Percentiles rank a stretch among this genome's conserved stretches.
Conservation (phyloP, 2,113 vertebrate genomes). For the Xenus cinereus region DNA sequence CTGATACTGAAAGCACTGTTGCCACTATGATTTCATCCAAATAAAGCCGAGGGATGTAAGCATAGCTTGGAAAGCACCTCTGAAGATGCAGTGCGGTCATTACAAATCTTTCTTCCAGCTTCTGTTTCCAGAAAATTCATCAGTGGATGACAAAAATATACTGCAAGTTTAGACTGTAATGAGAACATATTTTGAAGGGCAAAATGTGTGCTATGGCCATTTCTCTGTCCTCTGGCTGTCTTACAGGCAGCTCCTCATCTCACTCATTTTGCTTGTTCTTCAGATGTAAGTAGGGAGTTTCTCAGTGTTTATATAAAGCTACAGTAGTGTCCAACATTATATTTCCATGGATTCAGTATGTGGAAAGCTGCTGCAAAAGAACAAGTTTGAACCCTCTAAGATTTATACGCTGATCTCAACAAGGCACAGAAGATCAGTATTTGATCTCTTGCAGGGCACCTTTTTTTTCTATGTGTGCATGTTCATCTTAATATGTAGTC, state of each 20-base stretch:
- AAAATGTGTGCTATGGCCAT: not conserved
- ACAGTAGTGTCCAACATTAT: fast-evolving
- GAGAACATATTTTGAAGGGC: not conserved
- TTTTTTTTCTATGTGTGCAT: not conserved
- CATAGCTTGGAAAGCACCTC: not conserved
- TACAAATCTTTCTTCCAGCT: not conserved
- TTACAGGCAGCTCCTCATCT: not conserved
- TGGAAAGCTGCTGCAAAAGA: not conserved
- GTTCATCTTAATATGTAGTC: not conserved
- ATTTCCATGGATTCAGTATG: not conserved
- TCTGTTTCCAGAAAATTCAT: not conserved
- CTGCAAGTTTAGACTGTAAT: not conserved
- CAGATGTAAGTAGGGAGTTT: not conserved
- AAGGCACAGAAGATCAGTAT: not conserved
- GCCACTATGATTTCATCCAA: not conserved
- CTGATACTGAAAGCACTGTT: not conserved
- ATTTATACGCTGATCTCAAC: not conserved
- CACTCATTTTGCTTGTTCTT: not conserved
- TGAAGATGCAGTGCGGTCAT: not conserved
- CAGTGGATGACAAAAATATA: not conserved
- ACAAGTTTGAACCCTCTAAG: not conserved
- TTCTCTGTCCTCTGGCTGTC: not conserved
- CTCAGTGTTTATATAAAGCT: not conserved
- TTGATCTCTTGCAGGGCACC: not conserved
- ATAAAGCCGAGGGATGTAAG: not conserved